phyloP scores from a whole-genome alignment of 2,113 vertebrate species.

The Mobula birostris region DNA sequence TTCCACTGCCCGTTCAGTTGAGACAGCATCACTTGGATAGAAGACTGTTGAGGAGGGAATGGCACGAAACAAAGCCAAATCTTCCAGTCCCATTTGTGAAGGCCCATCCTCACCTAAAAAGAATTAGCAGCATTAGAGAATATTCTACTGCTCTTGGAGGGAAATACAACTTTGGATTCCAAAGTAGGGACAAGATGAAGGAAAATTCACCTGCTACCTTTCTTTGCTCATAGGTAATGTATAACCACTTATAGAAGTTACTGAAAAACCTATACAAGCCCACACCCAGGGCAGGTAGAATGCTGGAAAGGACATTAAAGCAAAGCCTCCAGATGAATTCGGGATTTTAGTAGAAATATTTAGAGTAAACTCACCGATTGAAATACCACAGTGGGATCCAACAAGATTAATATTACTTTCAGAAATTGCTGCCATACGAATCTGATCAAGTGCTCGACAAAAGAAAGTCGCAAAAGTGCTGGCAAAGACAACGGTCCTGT shows the following conservation, averaged over 20 bases:
- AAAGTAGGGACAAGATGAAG: background rate
- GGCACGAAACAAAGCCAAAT: slow-evolving; percentile 78
- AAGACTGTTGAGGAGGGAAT: slow-evolving; percentile 80
- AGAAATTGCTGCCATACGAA: slow-evolving; percentile 86
- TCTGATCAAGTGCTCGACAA: slow-evolving; percentile 81
- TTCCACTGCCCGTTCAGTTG: slow-evolving; percentile 88
- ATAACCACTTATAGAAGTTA: background rate
- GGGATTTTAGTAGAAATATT: background rate
- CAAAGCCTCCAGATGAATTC: background rate
- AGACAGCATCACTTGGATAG: slow-evolving; percentile 82
- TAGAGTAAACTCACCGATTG: slow-evolving; percentile 68
- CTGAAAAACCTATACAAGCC: background rate
- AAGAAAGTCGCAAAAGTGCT: slow-evolving; percentile 86
- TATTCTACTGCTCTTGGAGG: background rate
- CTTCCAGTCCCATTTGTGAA: slow-evolving; percentile 88
- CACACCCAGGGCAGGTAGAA: background rate
- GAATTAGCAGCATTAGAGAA: slow-evolving; percentile 11
- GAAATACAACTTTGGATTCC: background rate
- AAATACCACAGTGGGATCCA: slow-evolving; percentile 88
- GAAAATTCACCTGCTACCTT: background rate
- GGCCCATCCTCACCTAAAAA: slow-evolving; percentile 83
- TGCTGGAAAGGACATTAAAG: background rate
- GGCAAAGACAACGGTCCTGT: slow-evolving; percentile 78
- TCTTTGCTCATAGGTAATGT: background rate
- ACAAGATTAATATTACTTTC: slow-evolving; percentile 90